Evolutionary conservation across 2,113 vertebrate genomes (phyloP).

Genomic region (Gorilla gorilla): DNA sequence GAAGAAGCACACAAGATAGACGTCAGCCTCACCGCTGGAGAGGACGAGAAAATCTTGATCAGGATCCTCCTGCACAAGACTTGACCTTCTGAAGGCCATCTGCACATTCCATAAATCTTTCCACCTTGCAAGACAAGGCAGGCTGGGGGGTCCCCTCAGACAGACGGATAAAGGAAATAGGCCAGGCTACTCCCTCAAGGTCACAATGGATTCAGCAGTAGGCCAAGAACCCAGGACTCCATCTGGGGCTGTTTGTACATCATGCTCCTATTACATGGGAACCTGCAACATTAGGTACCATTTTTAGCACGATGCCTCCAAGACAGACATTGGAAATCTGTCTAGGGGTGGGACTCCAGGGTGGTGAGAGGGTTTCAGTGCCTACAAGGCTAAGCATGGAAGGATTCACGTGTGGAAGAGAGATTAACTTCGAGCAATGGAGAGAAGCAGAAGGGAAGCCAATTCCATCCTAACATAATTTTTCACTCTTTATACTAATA

Average conservation of each 20-base stretch:
- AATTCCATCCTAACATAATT: not conserved
- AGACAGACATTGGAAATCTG: not conserved
- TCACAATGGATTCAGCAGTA: not conserved
- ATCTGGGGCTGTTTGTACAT: not conserved
- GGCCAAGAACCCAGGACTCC: not conserved
- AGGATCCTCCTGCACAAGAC: not conserved
- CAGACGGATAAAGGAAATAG: not conserved
- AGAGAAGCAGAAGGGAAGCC: not conserved
- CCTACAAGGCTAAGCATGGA: not conserved
- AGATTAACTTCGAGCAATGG: not conserved
- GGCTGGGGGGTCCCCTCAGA: fast-evolving
- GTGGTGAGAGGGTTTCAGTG: not conserved
- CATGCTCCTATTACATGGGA: fast-evolving
- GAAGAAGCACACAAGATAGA: not conserved
- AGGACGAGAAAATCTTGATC: not conserved
- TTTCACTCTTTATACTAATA: not conserved
- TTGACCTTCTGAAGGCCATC: not conserved
- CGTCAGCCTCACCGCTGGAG: fast-evolving
- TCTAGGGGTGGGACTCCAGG: not conserved
- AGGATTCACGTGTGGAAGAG: not conserved
- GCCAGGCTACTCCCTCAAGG: fast-evolving
- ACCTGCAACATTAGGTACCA: fast-evolving
- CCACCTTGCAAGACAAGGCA: not conserved
- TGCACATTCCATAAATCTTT: not conserved
- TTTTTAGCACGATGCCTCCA: fast-evolving